A percentile compares a stretch with the other conserved stretches of the same genome.
Conservation (phyloP, 2,113 vertebrate genomes). For the Zosterops hypoxanthus region DNA sequence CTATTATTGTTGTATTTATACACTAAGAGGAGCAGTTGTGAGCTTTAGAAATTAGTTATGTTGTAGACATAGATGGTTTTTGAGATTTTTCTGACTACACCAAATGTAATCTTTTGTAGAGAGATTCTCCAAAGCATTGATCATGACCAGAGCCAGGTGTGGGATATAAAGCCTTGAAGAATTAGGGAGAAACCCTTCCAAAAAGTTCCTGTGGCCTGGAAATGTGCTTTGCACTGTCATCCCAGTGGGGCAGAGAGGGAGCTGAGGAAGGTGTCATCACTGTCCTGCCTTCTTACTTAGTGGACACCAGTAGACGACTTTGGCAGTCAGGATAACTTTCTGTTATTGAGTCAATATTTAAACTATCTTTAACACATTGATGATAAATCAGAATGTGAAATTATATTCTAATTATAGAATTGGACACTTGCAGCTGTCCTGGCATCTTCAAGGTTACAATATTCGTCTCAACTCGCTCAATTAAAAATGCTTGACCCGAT, state of each 20-base stretch:
- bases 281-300: background rate
- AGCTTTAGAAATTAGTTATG: background rate
- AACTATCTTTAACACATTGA: background rate
- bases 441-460: background rate
- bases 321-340: background rate
- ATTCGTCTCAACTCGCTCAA: background rate
- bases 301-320: background rate
- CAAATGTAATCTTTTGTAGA: background rate
- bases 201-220: background rate
- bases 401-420: background rate
- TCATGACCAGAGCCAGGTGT: background rate
- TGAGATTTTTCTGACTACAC: background rate
- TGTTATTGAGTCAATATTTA: background rate
- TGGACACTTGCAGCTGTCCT: background rate
- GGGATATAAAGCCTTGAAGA: background rate
- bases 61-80: background rate
- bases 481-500: background rate
- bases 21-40: background rate
- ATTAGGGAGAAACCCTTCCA: background rate
- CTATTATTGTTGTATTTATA: background rate
- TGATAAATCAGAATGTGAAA: background rate
- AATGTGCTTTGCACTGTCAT: background rate
- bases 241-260: background rate
- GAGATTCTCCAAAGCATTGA: background rate
- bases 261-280: background rate